Evolutionary conservation across 2,113 vertebrate species (phyloP), one percentile per base, ranked within the genome.

Genomic region (Lethenteron reissneri): DNA sequence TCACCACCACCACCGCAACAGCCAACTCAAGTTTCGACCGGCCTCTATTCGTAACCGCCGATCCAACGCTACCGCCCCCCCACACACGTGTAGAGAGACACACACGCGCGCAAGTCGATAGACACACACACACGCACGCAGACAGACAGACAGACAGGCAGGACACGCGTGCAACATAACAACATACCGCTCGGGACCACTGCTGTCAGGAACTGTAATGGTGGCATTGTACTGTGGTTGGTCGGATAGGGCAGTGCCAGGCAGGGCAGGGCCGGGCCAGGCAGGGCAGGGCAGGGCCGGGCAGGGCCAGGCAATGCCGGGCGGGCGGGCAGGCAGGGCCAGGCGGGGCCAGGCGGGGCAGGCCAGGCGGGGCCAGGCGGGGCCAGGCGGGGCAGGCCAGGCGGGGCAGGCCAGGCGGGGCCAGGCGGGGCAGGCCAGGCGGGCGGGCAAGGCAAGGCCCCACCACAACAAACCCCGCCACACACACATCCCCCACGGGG

Each of bases 191-290:
- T 68, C 62, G 62, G 62, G 62, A 19, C 62, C 62, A 7, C 62
- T 68, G 62, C 62, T 68, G 62, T 68, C 62, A 68, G 62, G 62
- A 19, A 68, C 62, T 68, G 62, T 68, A 68, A 68, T 68, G 19
- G 62, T 68, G 62, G 62, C 62, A 68, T 68, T 68, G 62, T 68
- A 68, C 62, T 68, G 62, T 19, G 19, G 19, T 68, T 15, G 62
- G 19, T 15, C 15, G 19, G 62, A 15, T 19, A 68, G 62, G 62
- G 62, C 62, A 68, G 62, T 19, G 2, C 15, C 19, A 19, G 62
- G 62, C 15, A 14, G 3, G 62, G 62, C 15, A 19, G 62, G 62
- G 15, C 62, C 15, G 62, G 62, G 15, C 19, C 62, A 5, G 19
- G 19, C 7, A 5, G 62, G 15, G 19, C 19, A 19, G 62, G 62